These are phyloP conservation scores for Galleria mellonella DNA, from an alignment of 1,140 invertebrate genomes.

Conservation along the genomic window DNA sequence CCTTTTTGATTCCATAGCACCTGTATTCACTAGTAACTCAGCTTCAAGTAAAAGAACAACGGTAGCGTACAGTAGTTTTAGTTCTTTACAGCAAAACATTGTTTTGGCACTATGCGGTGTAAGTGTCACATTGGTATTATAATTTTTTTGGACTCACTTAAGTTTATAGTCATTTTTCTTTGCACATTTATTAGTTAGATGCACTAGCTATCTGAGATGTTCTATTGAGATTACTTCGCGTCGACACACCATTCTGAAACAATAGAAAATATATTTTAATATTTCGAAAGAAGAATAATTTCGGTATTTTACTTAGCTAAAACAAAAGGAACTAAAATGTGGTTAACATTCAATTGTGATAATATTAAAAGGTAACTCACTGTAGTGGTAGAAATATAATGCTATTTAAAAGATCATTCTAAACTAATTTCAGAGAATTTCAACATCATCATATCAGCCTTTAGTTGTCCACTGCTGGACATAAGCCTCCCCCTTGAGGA, in stretches of 20 bases:
- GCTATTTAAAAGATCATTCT: too few species aligned
- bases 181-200: constrained; percentile 9
- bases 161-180: constrained; percentile 65
- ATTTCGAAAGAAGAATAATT: too few species aligned
- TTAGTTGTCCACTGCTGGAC: too few species aligned
- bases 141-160: constrained; percentile 42
- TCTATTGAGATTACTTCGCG: constrained; percentile 1
- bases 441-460: too few species aligned
- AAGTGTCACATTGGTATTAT: constrained; percentile 45
- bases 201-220: constrained; percentile 26
- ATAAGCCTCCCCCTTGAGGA: too few species aligned
- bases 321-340: too few species aligned
- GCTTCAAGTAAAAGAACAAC: constrained; percentile 62
- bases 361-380: too few species aligned
- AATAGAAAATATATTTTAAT: constrained; percentile 18
- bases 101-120: constrained; percentile 55
- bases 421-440: too few species aligned
- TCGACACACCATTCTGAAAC: constrained; percentile 44
- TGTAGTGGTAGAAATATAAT: too few species aligned
- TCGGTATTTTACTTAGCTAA: too few species aligned
- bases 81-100: constrained; percentile 70
- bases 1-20: constrained; percentile 60
- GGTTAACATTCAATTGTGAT: too few species aligned
- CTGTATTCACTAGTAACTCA: constrained; percentile 53
- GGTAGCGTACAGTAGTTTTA: constrained; percentile 63